Conservation (phyloP, 2,797 vertebrate genomes). For the Arrhamphus sclerolepis region DNA sequence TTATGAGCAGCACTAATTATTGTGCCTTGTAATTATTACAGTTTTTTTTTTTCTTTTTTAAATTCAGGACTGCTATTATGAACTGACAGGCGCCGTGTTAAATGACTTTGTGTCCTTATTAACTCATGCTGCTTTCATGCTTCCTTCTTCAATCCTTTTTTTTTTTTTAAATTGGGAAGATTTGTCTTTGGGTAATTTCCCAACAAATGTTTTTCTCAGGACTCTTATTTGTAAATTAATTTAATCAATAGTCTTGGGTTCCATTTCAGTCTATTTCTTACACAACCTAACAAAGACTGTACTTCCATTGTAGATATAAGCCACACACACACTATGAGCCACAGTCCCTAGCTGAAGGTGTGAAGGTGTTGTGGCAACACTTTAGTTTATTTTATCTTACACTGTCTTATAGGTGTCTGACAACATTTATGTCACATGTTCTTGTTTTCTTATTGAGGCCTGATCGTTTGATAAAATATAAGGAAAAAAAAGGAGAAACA, state of each 20-base stretch:
- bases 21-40: slow-evolving; percentile 3
- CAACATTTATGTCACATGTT: background rate
- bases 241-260: background rate
- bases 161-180: slow-evolving; percentile 6
- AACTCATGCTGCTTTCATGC: slow-evolving; percentile 14
- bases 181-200: slow-evolving; percentile 8
- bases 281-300: too few relatives aligned
- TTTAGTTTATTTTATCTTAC: background rate
- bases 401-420: background rate
- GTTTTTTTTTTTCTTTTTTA: background rate
- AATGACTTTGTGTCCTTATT: slow-evolving; percentile 21
- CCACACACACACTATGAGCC: background rate
- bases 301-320: background rate
- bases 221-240: background rate
- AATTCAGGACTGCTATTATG: slow-evolving; percentile 6
- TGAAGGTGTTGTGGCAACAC: background rate
- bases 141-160: background rate
- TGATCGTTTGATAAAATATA: background rate
- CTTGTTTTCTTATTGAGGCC: background rate
- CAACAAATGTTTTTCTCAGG: background rate
- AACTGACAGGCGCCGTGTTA: slow-evolving; percentile 10
- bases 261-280: background rate
- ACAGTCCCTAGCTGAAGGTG: too few relatives aligned
- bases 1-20: background rate
- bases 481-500: background rate